Evolutionary conservation across 37 sponge, comb jelly and placozoan genomes (phyloP), one percentile per base, ranked within the genome.

Genomic region (Amphimedon queenslandica): DNA sequence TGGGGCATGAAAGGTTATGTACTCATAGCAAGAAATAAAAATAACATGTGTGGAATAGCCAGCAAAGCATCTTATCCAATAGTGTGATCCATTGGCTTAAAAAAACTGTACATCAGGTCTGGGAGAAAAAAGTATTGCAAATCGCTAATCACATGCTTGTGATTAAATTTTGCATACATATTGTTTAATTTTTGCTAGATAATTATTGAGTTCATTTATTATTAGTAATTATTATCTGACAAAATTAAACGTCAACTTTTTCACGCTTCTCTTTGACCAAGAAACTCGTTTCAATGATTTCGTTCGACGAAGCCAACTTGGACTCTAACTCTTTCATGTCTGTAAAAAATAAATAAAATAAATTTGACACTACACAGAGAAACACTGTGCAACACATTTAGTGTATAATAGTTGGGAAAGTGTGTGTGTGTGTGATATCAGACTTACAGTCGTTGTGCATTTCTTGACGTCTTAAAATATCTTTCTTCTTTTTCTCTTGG

Each of bases 1-100:
- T 88, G 89, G 89, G 89, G 89, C 21, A 73, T 67, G 71, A 30
- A 58, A 18, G 89, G 89, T 1, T 88, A 83, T 80, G 53, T 88
- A 71, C 55, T 51, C 63, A 58, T 88, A 60, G 66, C 70, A 0
- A 31, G 78, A 8, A 72, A 78, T 64, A 57, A 72, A 21, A 55
- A 55, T 18, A 87, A 88, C 77, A 78, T 61, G 66, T 88, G 89
- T 78, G 89, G 89, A 20, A 78, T 88, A 42, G 79, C 79, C n/a
- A 76, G 83, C 0, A 63, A 43, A 18, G 80, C 89, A 66, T 78
- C 75, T 58, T 88, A 78, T 77, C 89, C 83, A 4, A 42, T 24
- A 37, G 80, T 70, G 39, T 79, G 42, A 67, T 40, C 2, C 13
- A 47, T 47, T 47, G n/a, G n/a, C n/a, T n/a, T n/a, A n/a, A n/a